These are phyloP conservation scores for Pseudachorutes palmiensis DNA, from an alignment of 1,140 invertebrate genomes.

Conservation along the genomic window DNA sequence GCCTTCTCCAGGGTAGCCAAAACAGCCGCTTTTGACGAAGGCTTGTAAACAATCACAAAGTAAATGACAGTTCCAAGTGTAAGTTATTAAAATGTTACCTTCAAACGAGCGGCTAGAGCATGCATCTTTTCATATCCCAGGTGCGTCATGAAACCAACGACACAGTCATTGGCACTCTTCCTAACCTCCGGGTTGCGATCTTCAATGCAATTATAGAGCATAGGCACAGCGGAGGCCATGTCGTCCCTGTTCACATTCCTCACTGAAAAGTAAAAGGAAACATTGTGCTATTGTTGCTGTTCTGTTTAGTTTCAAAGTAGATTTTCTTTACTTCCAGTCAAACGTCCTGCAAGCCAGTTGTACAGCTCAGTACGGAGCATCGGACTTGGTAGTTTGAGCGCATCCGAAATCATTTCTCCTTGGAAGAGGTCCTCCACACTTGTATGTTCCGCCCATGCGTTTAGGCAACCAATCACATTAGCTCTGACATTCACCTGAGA, in stretches of 20 bases:
- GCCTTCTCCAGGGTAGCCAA: constrained; percentile 75
- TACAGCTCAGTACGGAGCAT: constrained; percentile 69
- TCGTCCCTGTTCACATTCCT: constrained; percentile 73
- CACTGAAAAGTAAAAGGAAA: constrained; percentile 45
- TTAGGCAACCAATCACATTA: constrained; percentile 68
- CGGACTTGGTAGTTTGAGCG: constrained; percentile 73
- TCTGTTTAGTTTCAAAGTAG: constrained; percentile 5
- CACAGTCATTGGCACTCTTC: constrained; percentile 78
- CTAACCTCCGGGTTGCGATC: constrained; percentile 85
- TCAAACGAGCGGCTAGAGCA: constrained; percentile 69
- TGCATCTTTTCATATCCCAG: constrained; percentile 74
- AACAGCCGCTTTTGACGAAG: constrained; percentile 72
- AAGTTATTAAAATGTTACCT: constrained; percentile 48
- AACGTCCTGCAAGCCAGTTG: constrained; percentile 70
- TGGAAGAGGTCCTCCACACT: constrained; percentile 76
- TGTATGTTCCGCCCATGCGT: constrained; percentile 70
- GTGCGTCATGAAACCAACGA: constrained; percentile 88
- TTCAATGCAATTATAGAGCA: constrained; percentile 74
- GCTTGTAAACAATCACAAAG: constrained; percentile 45
- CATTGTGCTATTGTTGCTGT: not conserved
- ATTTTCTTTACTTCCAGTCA: constrained; percentile 55
- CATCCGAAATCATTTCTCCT: constrained; percentile 78
- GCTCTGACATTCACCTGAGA: constrained; percentile 51
- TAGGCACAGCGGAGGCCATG: constrained; percentile 63
- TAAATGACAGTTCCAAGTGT: constrained; percentile 12